Conservation (phyloP, 2,888 invertebrate species). For the Pelosia muscerda region DNA sequence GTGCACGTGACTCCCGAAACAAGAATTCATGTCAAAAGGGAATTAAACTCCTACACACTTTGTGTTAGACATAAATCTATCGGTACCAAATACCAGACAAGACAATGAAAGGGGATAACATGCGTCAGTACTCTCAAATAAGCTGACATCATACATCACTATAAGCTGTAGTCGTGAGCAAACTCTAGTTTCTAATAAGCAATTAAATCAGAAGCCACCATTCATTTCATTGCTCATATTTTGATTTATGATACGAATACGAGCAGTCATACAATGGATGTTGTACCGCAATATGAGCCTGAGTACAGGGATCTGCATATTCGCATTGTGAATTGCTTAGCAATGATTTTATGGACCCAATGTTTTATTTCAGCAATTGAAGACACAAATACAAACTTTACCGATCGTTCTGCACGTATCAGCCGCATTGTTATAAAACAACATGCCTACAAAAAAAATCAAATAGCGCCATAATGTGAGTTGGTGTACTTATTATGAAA, state of each 20-base stretch:
- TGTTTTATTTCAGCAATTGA: not conserved
- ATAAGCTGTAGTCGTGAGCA: not conserved
- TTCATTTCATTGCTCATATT: conserved; percentile 22
- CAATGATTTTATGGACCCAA: conserved; percentile 33
- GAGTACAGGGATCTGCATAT: conserved; percentile 30
- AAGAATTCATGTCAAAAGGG: no score
- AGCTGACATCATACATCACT: not conserved
- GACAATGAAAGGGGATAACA: not conserved
- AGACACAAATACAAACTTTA: no score
- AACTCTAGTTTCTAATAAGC: conserved; percentile 9
- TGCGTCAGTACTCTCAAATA: not conserved
- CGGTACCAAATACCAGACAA: not conserved
- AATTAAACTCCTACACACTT: not conserved
- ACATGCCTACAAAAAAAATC: no score
- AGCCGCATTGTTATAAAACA: no score
- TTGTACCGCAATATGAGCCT: conserved; percentile 13
- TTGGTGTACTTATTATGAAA: no score
- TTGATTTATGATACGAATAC: conserved; percentile 23
- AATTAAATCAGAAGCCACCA: conserved; percentile 20
- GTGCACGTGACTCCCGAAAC: no score
- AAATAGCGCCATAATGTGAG: no score
- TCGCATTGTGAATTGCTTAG: conserved; percentile 33
- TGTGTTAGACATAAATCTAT: not conserved
- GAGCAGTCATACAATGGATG: conserved; percentile 16
- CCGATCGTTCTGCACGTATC: no score